Evolutionary conservation across 2,113 vertebrate species (phyloP), one percentile per base, ranked within the genome.

Genomic region (Forbesichthys agassizii): DNA sequence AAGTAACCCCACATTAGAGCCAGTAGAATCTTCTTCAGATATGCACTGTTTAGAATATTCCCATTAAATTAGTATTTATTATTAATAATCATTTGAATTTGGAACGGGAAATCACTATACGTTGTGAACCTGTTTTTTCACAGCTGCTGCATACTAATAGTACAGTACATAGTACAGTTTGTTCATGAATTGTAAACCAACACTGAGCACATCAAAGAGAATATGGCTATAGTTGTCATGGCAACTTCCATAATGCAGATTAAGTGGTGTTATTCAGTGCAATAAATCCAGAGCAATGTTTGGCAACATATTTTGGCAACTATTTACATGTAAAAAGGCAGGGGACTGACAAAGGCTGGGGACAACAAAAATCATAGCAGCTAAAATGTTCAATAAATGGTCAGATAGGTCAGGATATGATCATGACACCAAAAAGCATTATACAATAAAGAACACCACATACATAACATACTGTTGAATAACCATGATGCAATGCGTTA

Each of bases 141-240:
- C 36, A 42, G 36, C 36, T 42, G 36, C 36, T 42, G 36, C 7
- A 8, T 42, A 42, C 36, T 42, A 61, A 67, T 71, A 59, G 73
- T 64, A 49, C 66, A n/a, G 73, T 62, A 49, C 66, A n/a, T 48
- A 74, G 58, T 63, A 77, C 73, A 51, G 69, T 16, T 68, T 10
- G 33, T 69, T 27, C 64, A 58, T 33, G 56, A 71, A 57, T 20
- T 67, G 74, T 66, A 69, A 70, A 69, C 67, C 74, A 27, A 27
- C 27, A 64, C 60, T 27, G 63, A 64, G 70, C 77, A 70, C 61
- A 59, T 47, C 59, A 20, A 64, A 74, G 73, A 71, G 52, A 72
- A 69, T 85, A 85, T 87, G 86, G 84, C 84, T 87, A 64, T 82
- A 57, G 60, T 79, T n/a, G 76, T 63, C 64, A 74, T 16, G 66